Percentiles rank a stretch among this genome's conserved stretches.
These are phyloP conservation scores for Dexiosoma caninum DNA, from an alignment of 2,888 invertebrate genomes.

Conservation along the genomic window DNA sequence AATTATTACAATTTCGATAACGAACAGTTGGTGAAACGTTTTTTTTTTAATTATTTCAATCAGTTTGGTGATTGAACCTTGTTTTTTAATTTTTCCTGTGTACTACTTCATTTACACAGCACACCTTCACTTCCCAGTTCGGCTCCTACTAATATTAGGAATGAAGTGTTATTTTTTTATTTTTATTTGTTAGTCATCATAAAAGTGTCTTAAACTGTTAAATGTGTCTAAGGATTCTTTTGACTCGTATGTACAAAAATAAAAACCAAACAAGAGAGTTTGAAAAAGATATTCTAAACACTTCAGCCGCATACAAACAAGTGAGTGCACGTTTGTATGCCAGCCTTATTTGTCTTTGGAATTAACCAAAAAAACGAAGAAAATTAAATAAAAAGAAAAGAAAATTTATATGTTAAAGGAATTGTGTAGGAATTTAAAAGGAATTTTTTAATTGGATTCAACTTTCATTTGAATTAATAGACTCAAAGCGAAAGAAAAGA, in stretches of 20 bases:
- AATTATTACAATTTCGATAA: too few species aligned
- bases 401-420: neutral
- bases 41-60: too few species aligned
- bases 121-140: neutral
- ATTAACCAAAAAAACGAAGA: neutral
- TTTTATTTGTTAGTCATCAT: constrained; percentile 43
- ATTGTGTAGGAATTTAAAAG: constrained; percentile 32
- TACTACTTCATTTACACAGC: too few species aligned
- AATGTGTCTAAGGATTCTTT: constrained; percentile 40
- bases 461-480: constrained; percentile 47
- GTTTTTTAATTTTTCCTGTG: too few species aligned
- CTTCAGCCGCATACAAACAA: neutral
- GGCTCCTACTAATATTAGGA: neutral
- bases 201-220: constrained; percentile 26
- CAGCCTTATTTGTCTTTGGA: neutral
- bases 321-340: neutral
- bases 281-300: constrained; percentile 3
- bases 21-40: too few species aligned
- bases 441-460: constrained; percentile 60
- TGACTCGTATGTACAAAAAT: neutral
- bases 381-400: neutral
- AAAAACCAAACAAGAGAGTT: neutral
- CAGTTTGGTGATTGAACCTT: too few species aligned
- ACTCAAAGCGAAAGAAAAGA: neutral
- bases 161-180: neutral